Conservation (phyloP, 2,888 invertebrate species). For the Xestoiulus laeticollis region DNA sequence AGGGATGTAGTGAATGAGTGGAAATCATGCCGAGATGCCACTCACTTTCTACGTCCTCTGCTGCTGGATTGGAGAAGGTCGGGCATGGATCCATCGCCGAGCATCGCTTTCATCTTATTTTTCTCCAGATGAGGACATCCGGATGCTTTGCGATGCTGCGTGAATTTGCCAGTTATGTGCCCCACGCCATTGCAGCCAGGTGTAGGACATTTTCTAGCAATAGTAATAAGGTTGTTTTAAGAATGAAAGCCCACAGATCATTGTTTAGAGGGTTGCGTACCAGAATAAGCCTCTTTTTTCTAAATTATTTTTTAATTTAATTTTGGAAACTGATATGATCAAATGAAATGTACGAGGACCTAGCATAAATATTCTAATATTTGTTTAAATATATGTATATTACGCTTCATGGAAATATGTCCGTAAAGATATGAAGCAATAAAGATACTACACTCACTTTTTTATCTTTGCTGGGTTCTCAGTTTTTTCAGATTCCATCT, state of each 20-base stretch:
- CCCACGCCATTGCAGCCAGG: slow-evolving; percentile 89
- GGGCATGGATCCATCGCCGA: not conserved
- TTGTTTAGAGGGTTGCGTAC: no score
- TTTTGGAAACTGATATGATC: no score
- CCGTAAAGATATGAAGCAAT: not conserved
- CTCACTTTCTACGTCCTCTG: slow-evolving; percentile 46
- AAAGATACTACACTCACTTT: not conserved
- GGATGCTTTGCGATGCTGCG: slow-evolving; percentile 72
- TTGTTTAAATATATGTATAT: no score
- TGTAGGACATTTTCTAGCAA: slow-evolving; percentile 73
- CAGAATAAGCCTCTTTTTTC: no score
- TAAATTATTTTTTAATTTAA: no score
- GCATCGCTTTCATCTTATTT: slow-evolving; percentile 24
- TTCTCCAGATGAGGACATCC: slow-evolving; percentile 60
- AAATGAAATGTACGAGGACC: no score
- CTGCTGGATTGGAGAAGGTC: not conserved
- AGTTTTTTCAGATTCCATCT: not conserved
- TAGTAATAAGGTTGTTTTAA: not conserved
- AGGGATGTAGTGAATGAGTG: not conserved
- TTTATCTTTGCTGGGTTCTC: not conserved
- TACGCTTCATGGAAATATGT: no score
- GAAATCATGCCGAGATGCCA: not conserved
- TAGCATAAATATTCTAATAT: no score
- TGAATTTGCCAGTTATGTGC: slow-evolving; percentile 81
- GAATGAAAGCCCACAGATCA: not conserved